A percentile compares a stretch with the other conserved stretches of the same genome.
phyloP scores from a whole-genome alignment of 2,113 vertebrate species.

The Ranitomeya variabilis region DNA sequence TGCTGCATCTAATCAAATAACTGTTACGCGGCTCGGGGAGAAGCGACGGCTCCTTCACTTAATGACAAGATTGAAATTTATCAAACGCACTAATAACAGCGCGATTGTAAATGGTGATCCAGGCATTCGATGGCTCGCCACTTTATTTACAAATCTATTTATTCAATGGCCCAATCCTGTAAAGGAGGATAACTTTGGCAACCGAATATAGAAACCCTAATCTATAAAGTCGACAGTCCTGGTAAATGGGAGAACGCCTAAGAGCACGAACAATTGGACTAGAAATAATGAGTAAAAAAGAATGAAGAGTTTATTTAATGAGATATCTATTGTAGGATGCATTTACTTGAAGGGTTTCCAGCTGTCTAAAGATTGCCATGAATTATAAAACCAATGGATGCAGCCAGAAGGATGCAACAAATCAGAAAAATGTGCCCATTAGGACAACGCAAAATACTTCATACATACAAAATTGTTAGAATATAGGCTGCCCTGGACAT shows the following conservation, averaged over 20 bases:
- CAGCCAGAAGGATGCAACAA: background rate
- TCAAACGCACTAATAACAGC: conserved; percentile 40
- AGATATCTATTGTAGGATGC: background rate
- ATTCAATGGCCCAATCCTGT: background rate
- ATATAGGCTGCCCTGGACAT: background rate
- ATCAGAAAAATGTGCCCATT: background rate
- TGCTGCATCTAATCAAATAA: conserved; percentile 62
- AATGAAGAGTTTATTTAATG: background rate
- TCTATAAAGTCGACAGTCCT: background rate
- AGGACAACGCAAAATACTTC: background rate
- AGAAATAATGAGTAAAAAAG: background rate
- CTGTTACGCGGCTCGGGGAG: conserved; percentile 51
- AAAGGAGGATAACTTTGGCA: background rate
- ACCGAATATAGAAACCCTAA: background rate
- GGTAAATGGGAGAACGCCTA: background rate
- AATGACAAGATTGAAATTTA: conserved; percentile 52
- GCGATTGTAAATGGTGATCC: conserved; percentile 22
- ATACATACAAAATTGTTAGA: background rate
- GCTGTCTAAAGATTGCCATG: background rate
- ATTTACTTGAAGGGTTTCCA: background rate
- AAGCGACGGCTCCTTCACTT: conserved; percentile 41
- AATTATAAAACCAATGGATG: background rate
- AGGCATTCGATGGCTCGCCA: background rate
- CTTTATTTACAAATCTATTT: conserved; percentile 43
- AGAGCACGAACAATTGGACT: background rate